These are phyloP conservation scores for Peromyscus maniculatus DNA, from an alignment of 2,113 vertebrate species.

Conservation along the genomic window DNA sequence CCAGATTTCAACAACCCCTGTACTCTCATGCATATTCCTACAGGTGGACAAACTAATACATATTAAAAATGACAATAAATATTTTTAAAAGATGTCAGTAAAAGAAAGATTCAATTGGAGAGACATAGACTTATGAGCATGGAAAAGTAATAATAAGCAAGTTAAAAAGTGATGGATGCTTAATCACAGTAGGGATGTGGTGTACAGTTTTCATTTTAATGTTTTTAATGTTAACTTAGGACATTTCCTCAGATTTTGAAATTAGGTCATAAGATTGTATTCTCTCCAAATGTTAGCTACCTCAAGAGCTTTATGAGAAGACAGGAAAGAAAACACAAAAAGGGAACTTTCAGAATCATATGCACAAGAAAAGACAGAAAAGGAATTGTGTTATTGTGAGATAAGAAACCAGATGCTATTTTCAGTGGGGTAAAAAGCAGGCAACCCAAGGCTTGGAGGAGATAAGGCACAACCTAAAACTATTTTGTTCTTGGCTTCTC, in stretches of 20 bases:
- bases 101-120: background rate
- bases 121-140: background rate
- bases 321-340: background rate
- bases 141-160: background rate
- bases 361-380: background rate
- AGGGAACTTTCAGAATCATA: background rate
- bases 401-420: slow-evolving; percentile 43
- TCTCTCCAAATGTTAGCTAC: background rate
- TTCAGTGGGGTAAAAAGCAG: background rate
- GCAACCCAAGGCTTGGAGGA: background rate
- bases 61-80: background rate
- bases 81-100: background rate
- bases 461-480: background rate
- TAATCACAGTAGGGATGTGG: background rate
- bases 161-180: background rate
- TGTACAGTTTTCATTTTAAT: background rate
- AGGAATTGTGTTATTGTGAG: background rate
- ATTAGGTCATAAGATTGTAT: slow-evolving; percentile 26
- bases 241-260: background rate
- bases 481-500: background rate
- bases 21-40: background rate
- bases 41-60: background rate
- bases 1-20: background rate
- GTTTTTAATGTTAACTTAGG: background rate
- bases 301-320: background rate